phyloP scores from a whole-genome alignment of 2,888 invertebrate genomes.

The Heliconius cydno region DNA sequence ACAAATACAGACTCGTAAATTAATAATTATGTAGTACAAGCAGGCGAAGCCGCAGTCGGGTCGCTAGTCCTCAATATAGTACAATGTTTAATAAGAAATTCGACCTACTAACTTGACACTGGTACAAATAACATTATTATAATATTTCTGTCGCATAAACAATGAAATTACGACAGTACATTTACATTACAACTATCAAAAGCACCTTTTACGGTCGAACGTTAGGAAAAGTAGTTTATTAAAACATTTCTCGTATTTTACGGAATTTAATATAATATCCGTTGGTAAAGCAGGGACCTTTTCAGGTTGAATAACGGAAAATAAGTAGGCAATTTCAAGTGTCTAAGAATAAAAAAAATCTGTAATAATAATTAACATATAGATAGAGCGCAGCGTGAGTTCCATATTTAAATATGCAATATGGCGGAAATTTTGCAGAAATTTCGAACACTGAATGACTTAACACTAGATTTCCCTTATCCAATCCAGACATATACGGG shows the following conservation, averaged over 20 bases:
- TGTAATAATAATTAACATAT: neutral
- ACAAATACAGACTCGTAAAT: neutral
- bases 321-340: neutral
- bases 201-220: constrained; percentile 7
- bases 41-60: too few species aligned
- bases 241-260: neutral
- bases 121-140: constrained; percentile 8
- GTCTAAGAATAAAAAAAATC: neutral
- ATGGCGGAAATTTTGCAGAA: neutral
- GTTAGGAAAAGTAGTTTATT: constrained; percentile 5
- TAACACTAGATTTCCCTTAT: neutral
- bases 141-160: constrained; percentile 20
- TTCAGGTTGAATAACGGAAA: neutral
- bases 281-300: neutral
- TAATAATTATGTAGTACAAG: too few species aligned
- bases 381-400: neutral
- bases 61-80: too few species aligned
- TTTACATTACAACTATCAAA: constrained; percentile 9
- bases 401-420: neutral
- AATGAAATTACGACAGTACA: constrained; percentile 15
- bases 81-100: neutral
- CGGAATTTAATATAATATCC: neutral
- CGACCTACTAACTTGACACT: constrained; percentile 21
- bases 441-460: neutral
- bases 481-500: neutral